Conservation (phyloP, 2,113 vertebrate species). For the Sinocyclocheilus grahami region DNA sequence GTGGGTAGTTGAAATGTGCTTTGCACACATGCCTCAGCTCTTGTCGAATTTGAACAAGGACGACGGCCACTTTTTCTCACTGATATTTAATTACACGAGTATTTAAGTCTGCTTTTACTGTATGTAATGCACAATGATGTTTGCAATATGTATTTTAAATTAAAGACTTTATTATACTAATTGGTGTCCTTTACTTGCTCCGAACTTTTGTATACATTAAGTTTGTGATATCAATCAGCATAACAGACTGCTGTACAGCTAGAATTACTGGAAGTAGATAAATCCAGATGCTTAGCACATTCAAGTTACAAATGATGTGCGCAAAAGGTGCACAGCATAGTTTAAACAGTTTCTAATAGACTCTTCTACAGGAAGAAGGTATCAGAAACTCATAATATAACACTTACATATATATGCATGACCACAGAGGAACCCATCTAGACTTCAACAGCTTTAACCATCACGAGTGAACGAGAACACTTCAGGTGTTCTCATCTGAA, state of each 20-base stretch:
- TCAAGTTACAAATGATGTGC: too few relatives aligned
- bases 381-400: neutral
- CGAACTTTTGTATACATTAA: neutral
- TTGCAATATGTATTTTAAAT: slow-evolving; percentile 50
- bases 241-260: too few relatives aligned
- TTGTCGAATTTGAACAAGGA: slow-evolving; percentile 49
- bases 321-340: too few relatives aligned
- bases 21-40: slow-evolving; percentile 31
- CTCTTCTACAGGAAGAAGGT: neutral
- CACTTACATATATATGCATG: neutral
- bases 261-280: too few relatives aligned
- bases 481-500: neutral
- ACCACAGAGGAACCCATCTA: slow-evolving; percentile 9
- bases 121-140: slow-evolving; percentile 33
- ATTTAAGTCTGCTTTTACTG: slow-evolving; percentile 43
- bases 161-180: slow-evolving; percentile 37
- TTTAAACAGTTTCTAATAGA: neutral
- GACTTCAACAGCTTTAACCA: neutral
- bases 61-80: slow-evolving; percentile 62
- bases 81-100: slow-evolving; percentile 64
- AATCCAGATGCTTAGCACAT: too few relatives aligned
- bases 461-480: neutral
- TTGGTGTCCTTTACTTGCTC: neutral
- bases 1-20: slow-evolving; percentile 50
- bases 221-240: too few relatives aligned